phyloP scores from a whole-genome alignment of 2,888 invertebrate species.

The Salpingus planirostris region DNA sequence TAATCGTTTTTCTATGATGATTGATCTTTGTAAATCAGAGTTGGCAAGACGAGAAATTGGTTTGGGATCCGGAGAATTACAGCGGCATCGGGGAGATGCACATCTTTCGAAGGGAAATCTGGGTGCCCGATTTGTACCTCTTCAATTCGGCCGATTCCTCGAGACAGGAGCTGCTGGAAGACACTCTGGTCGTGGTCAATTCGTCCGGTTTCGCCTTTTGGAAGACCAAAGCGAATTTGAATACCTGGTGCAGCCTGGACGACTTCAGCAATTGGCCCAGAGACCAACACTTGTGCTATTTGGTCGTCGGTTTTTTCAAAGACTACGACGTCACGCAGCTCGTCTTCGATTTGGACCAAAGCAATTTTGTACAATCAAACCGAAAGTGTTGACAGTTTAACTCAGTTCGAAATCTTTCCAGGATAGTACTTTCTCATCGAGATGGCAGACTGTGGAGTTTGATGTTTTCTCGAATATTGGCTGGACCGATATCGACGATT shows the following conservation, averaged over 20 bases:
- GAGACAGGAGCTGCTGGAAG: too few species aligned
- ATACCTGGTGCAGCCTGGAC: constrained; percentile 34
- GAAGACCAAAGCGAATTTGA: constrained; percentile 30
- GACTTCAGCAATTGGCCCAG: constrained; percentile 39
- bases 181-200: constrained; percentile 27
- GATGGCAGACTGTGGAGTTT: constrained; percentile 24
- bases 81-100: constrained; percentile 44
- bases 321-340: constrained; percentile 25
- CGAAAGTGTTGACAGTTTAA: too few species aligned
- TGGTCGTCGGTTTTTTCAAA: constrained; percentile 36
- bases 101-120: constrained; percentile 49
- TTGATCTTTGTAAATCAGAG: constrained; percentile 35
- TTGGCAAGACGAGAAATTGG: constrained; percentile 54
- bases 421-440: constrained; percentile 18
- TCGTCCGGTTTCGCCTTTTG: constrained; percentile 34
- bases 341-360: constrained; percentile 22
- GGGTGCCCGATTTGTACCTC: constrained; percentile 49
- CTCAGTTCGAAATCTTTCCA: constrained; percentile 9
- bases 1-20: constrained; percentile 1
- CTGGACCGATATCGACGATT: constrained; percentile 11
- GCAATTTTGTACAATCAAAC: constrained; percentile 26
- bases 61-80: constrained; percentile 52
- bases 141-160: too few species aligned
- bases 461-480: constrained; percentile 10
- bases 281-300: constrained; percentile 37